Conservation (phyloP, 2,113 vertebrate genomes). For the Sebastes schlegelii region DNA sequence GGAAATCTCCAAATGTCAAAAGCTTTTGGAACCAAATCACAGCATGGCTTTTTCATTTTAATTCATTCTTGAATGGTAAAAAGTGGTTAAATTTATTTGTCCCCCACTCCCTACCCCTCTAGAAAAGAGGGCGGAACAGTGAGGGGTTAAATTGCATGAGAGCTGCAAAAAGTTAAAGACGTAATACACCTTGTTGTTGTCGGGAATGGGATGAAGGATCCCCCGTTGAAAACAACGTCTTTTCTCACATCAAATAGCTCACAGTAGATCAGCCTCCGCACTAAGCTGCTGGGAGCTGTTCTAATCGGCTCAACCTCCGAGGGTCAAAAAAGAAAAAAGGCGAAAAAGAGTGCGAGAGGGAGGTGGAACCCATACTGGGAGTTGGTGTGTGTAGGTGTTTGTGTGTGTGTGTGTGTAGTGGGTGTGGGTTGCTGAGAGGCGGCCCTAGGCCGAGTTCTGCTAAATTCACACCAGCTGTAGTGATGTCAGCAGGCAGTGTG, state of each 20-base stretch:
- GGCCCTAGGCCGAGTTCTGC: conserved; percentile 55
- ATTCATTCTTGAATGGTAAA: too few relatives aligned
- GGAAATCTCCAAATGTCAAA: too few relatives aligned
- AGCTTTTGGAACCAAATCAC: too few relatives aligned
- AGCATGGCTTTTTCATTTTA: too few relatives aligned
- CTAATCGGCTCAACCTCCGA: conserved; percentile 58
- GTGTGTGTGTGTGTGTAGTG: not conserved
- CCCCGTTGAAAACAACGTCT: not conserved
- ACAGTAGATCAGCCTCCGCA: conserved; percentile 29
- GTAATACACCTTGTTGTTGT: not conserved
- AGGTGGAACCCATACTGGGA: conserved; percentile 24
- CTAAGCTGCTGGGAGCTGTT: conserved; percentile 47
- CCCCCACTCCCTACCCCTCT: too few relatives aligned
- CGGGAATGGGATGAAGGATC: not conserved
- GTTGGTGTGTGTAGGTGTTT: conserved; percentile 21
- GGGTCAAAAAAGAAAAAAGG: conserved; percentile 21
- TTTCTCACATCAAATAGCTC: conserved; percentile 39
- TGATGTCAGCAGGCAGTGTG: conserved; percentile 83
- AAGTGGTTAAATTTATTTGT: too few relatives aligned
- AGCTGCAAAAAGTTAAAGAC: not conserved
- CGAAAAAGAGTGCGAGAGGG: conserved; percentile 12
- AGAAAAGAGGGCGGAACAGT: too few relatives aligned
- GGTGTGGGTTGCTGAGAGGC: conserved; percentile 38
- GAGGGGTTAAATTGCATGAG: not conserved
- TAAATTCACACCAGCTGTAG: conserved; percentile 85